Evolutionary conservation across 2,888 invertebrate genomes (phyloP), one percentile per base, ranked within the genome.

Genomic region (Drosophila setosimentum): DNA sequence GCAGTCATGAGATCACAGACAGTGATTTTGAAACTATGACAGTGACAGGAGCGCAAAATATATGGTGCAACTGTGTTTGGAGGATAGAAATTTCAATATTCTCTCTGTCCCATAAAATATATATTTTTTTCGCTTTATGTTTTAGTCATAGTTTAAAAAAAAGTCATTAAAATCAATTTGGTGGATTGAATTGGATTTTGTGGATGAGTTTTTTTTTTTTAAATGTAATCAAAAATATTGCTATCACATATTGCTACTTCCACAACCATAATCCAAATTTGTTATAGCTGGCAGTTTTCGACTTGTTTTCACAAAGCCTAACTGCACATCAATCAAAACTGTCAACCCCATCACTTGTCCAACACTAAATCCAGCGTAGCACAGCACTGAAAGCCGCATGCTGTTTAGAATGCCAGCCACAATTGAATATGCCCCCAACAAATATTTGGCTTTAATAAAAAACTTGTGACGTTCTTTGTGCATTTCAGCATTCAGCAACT

Each of bases 391-490:
- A 8, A 18, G 27, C 11, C 11, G 18, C 50, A 21, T 10, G n/a
- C 18, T 32, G 53, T 11, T 27, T 16, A 49, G 50, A 64, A 53
- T 50, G 35, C 21, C 35, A 18, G 40, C 49, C 30, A 59, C 66
- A 63, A 59, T 73, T 58, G 42, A 68, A 68, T 69, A 51, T 35
- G 18, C 35, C 30, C 32, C 35, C 53, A 61, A 62, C 60, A 74
- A 77, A 86, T 78, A 76, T 72, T 69, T 60, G 59, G 55, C 60
- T 76, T 78, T 76, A 82, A 84, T 87, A 80, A 80, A 75, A 61
- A 63, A 71, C 68, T 55, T 49, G 37, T 24, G 7, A 66, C 50
- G 8, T 57, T 63, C 62, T 51, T 58, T 62, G 10, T 61, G 40
- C 70, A 68, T 73, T 81, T 62, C 78, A 76, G 70, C 42, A 67